phyloP scores from a whole-genome alignment of 1,140 invertebrate species.

The Magallana gigas region DNA sequence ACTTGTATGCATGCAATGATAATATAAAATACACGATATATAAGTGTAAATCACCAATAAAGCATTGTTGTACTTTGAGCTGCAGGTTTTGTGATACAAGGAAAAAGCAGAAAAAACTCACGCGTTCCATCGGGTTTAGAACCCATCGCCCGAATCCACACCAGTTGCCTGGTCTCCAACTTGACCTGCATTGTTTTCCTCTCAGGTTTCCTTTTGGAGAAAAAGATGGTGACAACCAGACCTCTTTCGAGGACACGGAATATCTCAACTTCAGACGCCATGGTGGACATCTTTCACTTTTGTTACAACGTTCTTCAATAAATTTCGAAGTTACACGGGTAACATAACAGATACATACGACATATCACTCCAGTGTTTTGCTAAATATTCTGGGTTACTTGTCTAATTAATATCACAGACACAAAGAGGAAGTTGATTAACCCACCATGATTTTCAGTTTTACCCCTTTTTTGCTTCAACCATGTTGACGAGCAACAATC shows the following conservation, averaged over 20 bases:
- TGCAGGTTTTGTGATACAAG: not conserved
- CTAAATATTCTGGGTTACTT: not conserved
- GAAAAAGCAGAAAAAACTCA: slow-evolving; percentile 34
- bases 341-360: not conserved
- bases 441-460: slow-evolving; percentile 19
- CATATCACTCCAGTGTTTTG: not conserved
- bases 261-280: slow-evolving; percentile 7
- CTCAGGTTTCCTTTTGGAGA: slow-evolving; percentile 56
- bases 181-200: slow-evolving; percentile 55
- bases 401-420: not conserved
- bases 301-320: not conserved
- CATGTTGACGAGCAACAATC: slow-evolving; percentile 23
- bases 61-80: slow-evolving; percentile 6
- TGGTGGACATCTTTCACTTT: slow-evolving; percentile 29
- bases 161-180: slow-evolving; percentile 56
- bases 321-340: not conserved
- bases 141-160: slow-evolving; percentile 55
- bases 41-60: not conserved
- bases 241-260: slow-evolving; percentile 49
- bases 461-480: slow-evolving; percentile 12
- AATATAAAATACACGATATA: not conserved
- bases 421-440: slow-evolving; percentile 27
- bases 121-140: slow-evolving; percentile 53
- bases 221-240: slow-evolving; percentile 58
- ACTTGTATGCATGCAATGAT: not conserved